A percentile compares a stretch with the other conserved stretches of the same genome.
Evolutionary conservation across 2,113 vertebrate genomes (phyloP).

Genomic region (Coregonus clupeaformis): DNA sequence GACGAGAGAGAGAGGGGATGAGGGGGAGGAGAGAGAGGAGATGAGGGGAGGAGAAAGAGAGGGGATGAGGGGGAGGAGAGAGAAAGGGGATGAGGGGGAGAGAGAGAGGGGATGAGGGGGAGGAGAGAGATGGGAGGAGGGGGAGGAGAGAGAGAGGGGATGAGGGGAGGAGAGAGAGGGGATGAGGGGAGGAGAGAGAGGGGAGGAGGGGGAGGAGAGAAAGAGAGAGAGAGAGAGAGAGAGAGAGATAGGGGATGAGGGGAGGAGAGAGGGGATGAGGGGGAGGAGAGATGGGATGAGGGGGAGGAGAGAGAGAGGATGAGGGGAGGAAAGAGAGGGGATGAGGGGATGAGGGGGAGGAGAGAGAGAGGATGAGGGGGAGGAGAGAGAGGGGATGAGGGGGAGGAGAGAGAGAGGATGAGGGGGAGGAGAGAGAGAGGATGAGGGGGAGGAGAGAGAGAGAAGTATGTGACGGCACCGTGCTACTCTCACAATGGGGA

Average conservation of each 20-base stretch:
- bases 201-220: conserved; percentile 18
- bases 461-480: conserved; percentile 58
- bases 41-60: conserved; percentile 40
- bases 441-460: no score
- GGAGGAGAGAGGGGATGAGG: conserved; percentile 39
- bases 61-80: conserved; percentile 22
- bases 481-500: conserved; percentile 57
- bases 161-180: conserved; percentile 24
- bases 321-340: conserved; percentile 38
- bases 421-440: conserved; percentile 4
- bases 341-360: conserved; percentile 28
- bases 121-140: conserved; percentile 34
- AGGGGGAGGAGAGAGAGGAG: conserved; percentile 26
- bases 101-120: conserved; percentile 36
- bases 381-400: conserved; percentile 38
- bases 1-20: not conserved
- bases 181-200: conserved; percentile 40
- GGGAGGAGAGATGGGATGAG: not conserved
- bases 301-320: conserved; percentile 31
- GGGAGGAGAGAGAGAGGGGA: not conserved
- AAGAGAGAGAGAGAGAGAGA: not conserved
- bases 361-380: not conserved
- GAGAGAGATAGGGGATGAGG: conserved; percentile 46
- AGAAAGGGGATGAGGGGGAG: not conserved
- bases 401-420: conserved; percentile 32